These are phyloP conservation scores for Orchestia grillus DNA, from an alignment of 1,140 invertebrate species.

Conservation along the genomic window DNA sequence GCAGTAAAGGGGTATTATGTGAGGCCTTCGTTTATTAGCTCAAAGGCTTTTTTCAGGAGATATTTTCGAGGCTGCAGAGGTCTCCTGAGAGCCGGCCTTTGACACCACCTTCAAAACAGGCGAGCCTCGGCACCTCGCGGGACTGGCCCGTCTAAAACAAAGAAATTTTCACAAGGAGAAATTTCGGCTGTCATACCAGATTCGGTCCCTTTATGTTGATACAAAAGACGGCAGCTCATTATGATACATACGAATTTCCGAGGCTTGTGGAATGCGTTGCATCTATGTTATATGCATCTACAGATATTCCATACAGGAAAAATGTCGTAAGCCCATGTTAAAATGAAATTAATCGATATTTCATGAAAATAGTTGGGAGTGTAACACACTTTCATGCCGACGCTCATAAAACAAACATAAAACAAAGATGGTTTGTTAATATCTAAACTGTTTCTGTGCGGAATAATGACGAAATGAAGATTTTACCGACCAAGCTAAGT, in stretches of 20 bases:
- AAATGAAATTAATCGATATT: background rate
- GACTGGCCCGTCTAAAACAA: background rate
- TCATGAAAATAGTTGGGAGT: too few relatives aligned
- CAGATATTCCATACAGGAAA: background rate
- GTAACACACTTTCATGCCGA: too few relatives aligned
- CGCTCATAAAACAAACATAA: too few relatives aligned
- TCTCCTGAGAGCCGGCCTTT: slow-evolving; percentile 4
- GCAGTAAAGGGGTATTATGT: slow-evolving; percentile 48
- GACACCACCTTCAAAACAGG: slow-evolving; percentile 51
- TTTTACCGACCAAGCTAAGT: too few relatives aligned
- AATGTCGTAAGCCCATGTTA: background rate
- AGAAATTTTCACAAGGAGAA: background rate
- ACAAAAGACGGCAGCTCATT: background rate
- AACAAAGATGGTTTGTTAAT: too few relatives aligned
- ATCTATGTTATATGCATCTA: background rate
- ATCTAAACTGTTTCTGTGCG: too few relatives aligned
- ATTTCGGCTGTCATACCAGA: background rate
- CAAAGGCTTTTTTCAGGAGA: slow-evolving; percentile 42
- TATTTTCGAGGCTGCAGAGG: slow-evolving; percentile 5
- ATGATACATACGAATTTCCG: background rate
- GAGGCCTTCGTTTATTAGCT: slow-evolving; percentile 50
- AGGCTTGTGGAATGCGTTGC: background rate
- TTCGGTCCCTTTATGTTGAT: background rate
- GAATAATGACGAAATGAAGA: too few relatives aligned
- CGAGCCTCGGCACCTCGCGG: background rate